Evolutionary conservation across 2,797 vertebrate species (phyloP).

Genomic region (Acomys russatus): DNA sequence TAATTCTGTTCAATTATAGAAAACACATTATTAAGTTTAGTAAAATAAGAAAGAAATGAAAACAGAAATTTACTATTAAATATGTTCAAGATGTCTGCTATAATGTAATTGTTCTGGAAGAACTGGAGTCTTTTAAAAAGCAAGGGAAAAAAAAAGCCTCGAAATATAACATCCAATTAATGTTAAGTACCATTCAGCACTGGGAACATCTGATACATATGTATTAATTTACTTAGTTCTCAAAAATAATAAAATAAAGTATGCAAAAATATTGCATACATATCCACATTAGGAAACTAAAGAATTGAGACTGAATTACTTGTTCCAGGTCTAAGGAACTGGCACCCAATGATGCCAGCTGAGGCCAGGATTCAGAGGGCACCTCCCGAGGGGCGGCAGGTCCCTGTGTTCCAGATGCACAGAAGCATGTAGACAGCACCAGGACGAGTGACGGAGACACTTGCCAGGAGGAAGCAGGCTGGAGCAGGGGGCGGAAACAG

Average conservation of each 20-base stretch:
- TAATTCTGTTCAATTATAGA: slow-evolving; percentile 91
- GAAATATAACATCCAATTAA: slow-evolving; percentile 34
- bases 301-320: slow-evolving; percentile 14
- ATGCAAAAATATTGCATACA: slow-evolving; percentile 24
- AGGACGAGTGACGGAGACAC: neutral
- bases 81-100: slow-evolving; percentile 44
- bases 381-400: neutral
- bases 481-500: neutral
- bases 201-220: neutral
- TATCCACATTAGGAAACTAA: slow-evolving; percentile 39
- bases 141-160: slow-evolving; percentile 35
- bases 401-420: neutral
- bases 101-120: slow-evolving; percentile 33
- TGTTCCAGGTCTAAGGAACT: slow-evolving; percentile 36
- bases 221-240: slow-evolving; percentile 48
- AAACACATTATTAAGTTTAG: slow-evolving; percentile 77
- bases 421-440: neutral
- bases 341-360: neutral
- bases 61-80: slow-evolving; percentile 66
- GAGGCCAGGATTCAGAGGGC: neutral
- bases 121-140: slow-evolving; percentile 19
- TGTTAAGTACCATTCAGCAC: neutral
- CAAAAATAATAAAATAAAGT: slow-evolving; percentile 60
- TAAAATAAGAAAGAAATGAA: slow-evolving; percentile 23
- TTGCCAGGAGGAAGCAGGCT: neutral